Evolutionary conservation across 2,797 vertebrate genomes (phyloP).

Genomic region (Micropoecilia bifurca): DNA sequence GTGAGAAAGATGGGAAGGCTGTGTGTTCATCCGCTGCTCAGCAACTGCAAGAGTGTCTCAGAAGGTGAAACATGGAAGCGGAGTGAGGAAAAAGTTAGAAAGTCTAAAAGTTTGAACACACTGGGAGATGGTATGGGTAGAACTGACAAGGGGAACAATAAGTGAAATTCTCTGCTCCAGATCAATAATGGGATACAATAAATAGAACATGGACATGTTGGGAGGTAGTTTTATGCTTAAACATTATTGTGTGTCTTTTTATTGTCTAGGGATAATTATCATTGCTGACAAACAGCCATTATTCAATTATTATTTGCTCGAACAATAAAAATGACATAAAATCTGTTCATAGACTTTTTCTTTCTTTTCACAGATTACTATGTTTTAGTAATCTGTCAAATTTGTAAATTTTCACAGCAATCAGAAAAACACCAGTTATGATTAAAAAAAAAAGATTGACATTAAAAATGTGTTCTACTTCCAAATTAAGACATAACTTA

Average conservation of each 20-base stretch:
- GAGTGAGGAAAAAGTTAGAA: background rate
- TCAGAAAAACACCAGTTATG: background rate
- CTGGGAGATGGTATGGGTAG: background rate
- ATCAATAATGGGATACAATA: background rate
- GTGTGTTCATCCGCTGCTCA: constrained; percentile 26
- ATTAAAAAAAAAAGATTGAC: background rate
- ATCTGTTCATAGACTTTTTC: background rate
- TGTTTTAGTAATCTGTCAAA: background rate
- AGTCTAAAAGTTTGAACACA: constrained; percentile 2
- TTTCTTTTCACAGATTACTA: background rate
- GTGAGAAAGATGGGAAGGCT: constrained; percentile 15
- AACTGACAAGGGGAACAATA: background rate
- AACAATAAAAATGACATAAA: background rate
- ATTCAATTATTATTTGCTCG: background rate
- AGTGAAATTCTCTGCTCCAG: background rate
- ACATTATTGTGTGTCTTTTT: background rate
- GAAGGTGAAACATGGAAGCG: constrained; percentile 14
- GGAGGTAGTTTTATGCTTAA: background rate
- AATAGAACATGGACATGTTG: background rate
- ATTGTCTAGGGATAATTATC: background rate
- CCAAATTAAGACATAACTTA: background rate
- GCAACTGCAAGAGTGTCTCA: constrained; percentile 14
- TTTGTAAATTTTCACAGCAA: background rate
- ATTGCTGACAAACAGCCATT: background rate
- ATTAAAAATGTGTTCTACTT: background rate